These are phyloP conservation scores for Lepus europaeus DNA, from an alignment of 2,113 vertebrate genomes.

Conservation along the genomic window DNA sequence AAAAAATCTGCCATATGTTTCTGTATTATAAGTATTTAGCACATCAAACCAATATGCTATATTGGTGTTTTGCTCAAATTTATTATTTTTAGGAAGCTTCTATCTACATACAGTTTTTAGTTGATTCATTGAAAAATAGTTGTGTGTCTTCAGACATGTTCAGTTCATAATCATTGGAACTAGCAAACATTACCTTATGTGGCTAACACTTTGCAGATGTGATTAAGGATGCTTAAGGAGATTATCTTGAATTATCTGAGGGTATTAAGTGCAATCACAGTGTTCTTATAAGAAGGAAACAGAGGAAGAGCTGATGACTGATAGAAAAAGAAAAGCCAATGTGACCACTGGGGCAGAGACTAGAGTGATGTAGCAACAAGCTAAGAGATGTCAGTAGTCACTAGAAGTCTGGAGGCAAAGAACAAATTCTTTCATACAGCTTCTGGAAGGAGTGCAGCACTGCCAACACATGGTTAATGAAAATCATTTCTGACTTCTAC, in stretches of 20 bases:
- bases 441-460: neutral
- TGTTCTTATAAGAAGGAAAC: neutral
- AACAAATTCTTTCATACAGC: neutral
- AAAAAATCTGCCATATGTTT: neutral
- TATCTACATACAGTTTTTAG: neutral
- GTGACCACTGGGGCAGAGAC: neutral
- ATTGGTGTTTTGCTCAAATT: neutral
- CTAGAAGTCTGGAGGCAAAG: neutral
- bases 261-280: neutral
- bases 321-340: neutral
- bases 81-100: neutral
- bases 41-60: neutral
- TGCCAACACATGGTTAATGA: neutral
- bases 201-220: neutral
- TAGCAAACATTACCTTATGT: neutral
- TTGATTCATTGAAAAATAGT: neutral
- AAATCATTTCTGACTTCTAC: conserved; percentile 4
- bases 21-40: neutral
- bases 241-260: neutral
- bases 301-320: neutral
- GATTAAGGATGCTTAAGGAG: neutral
- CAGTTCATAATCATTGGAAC: neutral
- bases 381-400: neutral
- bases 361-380: neutral
- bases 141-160: neutral